Percentiles rank a stretch among this genome's conserved stretches.
These are phyloP conservation scores for Mystacides longicornis DNA, from an alignment of 2,888 invertebrate genomes.

Conservation along the genomic window DNA sequence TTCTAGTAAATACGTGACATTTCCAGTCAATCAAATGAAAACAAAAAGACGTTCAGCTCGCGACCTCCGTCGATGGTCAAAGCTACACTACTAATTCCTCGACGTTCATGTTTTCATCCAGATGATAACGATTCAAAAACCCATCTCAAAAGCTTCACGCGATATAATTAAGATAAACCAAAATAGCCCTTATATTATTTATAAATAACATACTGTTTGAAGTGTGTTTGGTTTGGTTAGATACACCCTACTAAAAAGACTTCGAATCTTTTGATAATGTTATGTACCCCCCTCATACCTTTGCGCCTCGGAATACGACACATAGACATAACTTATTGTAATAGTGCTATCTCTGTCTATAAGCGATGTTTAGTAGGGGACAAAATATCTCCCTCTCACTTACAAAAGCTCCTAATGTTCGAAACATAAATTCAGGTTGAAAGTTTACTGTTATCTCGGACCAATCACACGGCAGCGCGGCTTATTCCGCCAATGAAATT, in stretches of 20 bases:
- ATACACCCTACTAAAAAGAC: neutral
- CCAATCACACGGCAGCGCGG: slow-evolving; percentile 43
- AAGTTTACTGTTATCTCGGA: slow-evolving; percentile 46
- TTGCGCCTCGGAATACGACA: slow-evolving; percentile 21
- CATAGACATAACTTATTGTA: slow-evolving; percentile 7
- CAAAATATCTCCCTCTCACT: slow-evolving; percentile 8
- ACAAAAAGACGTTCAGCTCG: slow-evolving; percentile 7
- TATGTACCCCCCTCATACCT: neutral
- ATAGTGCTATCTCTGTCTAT: slow-evolving; percentile 7
- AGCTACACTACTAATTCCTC: neutral
- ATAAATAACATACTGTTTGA: neutral
- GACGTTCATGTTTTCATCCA: slow-evolving; percentile 16
- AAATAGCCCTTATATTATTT: slow-evolving; percentile 1
- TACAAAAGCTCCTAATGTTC: slow-evolving; percentile 28
- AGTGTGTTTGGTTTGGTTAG: neutral
- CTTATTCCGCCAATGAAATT: slow-evolving; percentile 43
- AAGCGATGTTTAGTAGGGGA: neutral
- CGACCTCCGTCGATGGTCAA: slow-evolving; percentile 4
- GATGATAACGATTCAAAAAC: slow-evolving; percentile 23
- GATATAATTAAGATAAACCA: neutral
- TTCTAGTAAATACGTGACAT: too few relatives aligned
- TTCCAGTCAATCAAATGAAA: too few relatives aligned
- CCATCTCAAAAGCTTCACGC: slow-evolving; percentile 9
- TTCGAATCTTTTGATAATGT: neutral
- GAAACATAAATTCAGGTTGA: slow-evolving; percentile 36